Evolutionary conservation across 2,113 vertebrate species (phyloP), one percentile per base, ranked within the genome.

Genomic region (Equus quagga): DNA sequence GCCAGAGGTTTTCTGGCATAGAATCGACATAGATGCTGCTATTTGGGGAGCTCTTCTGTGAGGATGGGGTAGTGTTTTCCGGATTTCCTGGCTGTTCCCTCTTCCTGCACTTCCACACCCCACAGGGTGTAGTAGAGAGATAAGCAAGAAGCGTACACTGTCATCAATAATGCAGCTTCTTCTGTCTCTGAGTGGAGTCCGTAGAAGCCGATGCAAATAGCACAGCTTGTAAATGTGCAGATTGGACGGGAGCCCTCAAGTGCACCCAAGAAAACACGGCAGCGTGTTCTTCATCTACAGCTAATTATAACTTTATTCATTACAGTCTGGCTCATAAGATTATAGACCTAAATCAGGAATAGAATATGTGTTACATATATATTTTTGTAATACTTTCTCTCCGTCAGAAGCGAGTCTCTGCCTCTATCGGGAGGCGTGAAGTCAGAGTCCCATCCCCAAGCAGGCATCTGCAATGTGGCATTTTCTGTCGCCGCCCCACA

Each of bases 241-340:
- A 98, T 98, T 98, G 98, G 98, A 98, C 96, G 44, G 0, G 94
- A 97, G 98, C 98, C 97, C 97, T 96, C 96, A 98, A 98, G 97
- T 98, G 97, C 98, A 98, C 98, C 98, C 98, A 97, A 97, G 97
- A 98, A 98, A 98, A 98, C 97, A 98, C 96, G 97, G 94, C 97
- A 95, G 97, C 96, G 94, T 95, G 98, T 96, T 98, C 97, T 97
- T 98, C 98, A 98, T 98, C 96, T 97, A 81, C 88, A 65, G 97
- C 98, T 98, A 98, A 98, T 98, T 98, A 98, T 98, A 98, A 98
- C 98, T 98, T 97, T 98, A 98, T 98, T 98, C 98, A 98, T 98
- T 97, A 98, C 98, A 98, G 98, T 98, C 98, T 98, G 98, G 97
- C 98, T 98, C 98, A 98, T 98, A 98, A 97, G 98, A 98, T 98